phyloP scores from a whole-genome alignment of 2,113 vertebrate species.

The Thalassarche chlororhynchos region DNA sequence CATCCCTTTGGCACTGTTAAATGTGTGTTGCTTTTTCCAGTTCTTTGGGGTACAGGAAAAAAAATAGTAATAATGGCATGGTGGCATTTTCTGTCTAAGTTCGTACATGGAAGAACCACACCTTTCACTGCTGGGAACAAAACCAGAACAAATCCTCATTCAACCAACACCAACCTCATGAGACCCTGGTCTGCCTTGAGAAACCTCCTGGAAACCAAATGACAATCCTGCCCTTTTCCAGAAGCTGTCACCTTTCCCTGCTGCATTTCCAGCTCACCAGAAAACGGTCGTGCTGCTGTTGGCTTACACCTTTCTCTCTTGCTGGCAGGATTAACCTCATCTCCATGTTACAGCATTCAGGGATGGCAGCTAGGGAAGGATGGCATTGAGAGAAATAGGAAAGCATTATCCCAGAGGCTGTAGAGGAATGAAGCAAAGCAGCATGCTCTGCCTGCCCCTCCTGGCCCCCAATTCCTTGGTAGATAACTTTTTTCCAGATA shows the following conservation, averaged over 20 bases:
- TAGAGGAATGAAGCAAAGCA: neutral
- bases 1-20: conserved; percentile 31
- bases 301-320: neutral
- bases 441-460: neutral
- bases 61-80: neutral
- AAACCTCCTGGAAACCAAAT: neutral
- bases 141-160: conserved; percentile 17
- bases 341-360: neutral
- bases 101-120: neutral
- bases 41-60: neutral
- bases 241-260: neutral
- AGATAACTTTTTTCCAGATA: neutral
- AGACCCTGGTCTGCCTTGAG: neutral
- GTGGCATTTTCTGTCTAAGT: conserved; percentile 10
- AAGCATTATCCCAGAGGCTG: neutral
- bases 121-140: neutral
- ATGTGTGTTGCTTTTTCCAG: neutral
- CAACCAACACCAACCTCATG: neutral
- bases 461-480: neutral
- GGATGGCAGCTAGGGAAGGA: neutral
- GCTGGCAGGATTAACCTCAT: neutral
- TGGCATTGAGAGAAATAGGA: neutral
- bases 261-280: neutral
- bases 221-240: neutral
- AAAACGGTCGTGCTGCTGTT: neutral